These are phyloP conservation scores for Tholera decimalis DNA, from an alignment of 2,888 invertebrate species.

Conservation along the genomic window DNA sequence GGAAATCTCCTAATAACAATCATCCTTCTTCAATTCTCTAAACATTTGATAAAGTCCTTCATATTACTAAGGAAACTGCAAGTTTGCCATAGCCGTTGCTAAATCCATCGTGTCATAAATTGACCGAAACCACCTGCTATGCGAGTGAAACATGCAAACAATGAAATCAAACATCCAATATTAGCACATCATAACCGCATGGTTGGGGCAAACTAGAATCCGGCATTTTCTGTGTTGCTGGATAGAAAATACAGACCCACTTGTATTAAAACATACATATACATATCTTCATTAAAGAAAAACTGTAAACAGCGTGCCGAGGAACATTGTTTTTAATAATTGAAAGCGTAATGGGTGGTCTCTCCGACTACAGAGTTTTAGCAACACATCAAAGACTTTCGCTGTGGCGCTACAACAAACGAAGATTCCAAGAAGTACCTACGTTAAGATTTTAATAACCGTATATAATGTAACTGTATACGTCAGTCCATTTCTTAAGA, in stretches of 20 bases:
- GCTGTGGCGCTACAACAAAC: conserved; percentile 13
- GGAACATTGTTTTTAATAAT: conserved; percentile 10
- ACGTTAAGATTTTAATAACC: conserved; percentile 35
- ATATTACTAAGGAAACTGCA: conserved; percentile 29
- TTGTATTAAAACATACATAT: neutral
- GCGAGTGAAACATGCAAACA: conserved; percentile 73
- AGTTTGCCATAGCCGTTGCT: conserved; percentile 54
- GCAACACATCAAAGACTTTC: conserved; percentile 37
- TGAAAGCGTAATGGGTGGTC: conserved; percentile 29
- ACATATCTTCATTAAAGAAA: neutral
- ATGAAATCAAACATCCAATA: conserved; percentile 75
- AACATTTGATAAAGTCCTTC: conserved; percentile 13
- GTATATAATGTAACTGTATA: conserved; percentile 21
- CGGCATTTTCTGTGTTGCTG: conserved; percentile 15
- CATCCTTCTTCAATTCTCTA: conserved; percentile 1
- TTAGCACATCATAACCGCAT: conserved; percentile 69
- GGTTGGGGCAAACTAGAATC: conserved; percentile 30
- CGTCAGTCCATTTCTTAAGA: conserved; percentile 28
- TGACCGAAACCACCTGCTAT: conserved; percentile 73
- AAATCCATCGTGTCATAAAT: conserved; percentile 72
- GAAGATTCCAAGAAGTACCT: conserved; percentile 32
- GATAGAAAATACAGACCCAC: conserved; percentile 5
- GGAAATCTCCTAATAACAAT: neutral
- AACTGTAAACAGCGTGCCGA: neutral
- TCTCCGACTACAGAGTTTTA: conserved; percentile 14